phyloP scores from a whole-genome alignment of 2,113 vertebrate species.

The Ammodramus savannarum region DNA sequence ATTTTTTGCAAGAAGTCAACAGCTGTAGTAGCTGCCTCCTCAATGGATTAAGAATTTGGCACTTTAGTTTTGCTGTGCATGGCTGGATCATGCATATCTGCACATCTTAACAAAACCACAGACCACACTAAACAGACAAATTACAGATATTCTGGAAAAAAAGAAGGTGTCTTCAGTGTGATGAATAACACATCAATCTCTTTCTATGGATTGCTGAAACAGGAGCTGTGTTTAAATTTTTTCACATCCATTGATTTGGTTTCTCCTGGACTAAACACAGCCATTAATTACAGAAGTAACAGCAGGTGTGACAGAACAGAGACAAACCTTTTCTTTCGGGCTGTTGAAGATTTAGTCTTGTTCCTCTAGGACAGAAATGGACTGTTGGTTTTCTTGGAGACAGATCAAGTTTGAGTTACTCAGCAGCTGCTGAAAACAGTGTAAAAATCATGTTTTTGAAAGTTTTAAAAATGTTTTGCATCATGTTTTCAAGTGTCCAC shows the following conservation, averaged over 20 bases:
- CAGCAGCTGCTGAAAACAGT: background rate
- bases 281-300: background rate
- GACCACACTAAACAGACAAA: background rate
- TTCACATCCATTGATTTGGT: background rate
- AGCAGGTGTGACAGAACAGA: slow-evolving; percentile 29
- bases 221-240: background rate
- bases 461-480: background rate
- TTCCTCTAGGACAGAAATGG: background rate
- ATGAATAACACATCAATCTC: background rate
- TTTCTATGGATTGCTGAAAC: background rate
- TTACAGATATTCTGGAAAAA: background rate
- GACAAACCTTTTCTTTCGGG: slow-evolving; percentile 17
- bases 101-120: background rate
- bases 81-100: background rate
- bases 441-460: background rate
- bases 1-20: background rate
- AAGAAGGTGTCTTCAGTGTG: background rate
- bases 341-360: slow-evolving; percentile 5
- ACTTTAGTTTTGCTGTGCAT: background rate
- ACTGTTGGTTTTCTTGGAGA: background rate
- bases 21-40: background rate
- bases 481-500: background rate
- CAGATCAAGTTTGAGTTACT: background rate
- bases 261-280: background rate
- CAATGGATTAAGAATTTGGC: background rate